These are phyloP conservation scores for Gryllus longicercus DNA, from an alignment of 2,888 invertebrate species.

Conservation along the genomic window DNA sequence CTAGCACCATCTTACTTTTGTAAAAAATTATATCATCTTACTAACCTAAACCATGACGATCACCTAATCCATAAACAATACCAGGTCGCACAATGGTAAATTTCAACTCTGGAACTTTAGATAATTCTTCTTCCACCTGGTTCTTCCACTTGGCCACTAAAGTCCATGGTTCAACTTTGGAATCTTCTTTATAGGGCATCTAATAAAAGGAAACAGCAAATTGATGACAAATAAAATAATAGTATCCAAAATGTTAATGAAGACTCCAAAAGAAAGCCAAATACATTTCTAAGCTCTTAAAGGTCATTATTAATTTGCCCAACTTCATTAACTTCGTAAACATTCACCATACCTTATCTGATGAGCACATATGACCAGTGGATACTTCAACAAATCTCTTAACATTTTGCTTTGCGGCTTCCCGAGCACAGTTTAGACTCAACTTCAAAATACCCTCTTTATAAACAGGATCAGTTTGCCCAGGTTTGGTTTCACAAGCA, in stretches of 20 bases:
- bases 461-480: slow-evolving; percentile 86
- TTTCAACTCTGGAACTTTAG: slow-evolving; percentile 62
- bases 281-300: too few relatives aligned
- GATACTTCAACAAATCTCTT: slow-evolving; percentile 79
- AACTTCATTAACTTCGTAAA: background rate
- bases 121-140: slow-evolving; percentile 75
- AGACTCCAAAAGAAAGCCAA: too few relatives aligned
- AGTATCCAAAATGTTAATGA: too few relatives aligned
- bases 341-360: slow-evolving; percentile 66
- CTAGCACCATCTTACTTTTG: too few relatives aligned
- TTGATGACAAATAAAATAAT: too few relatives aligned
- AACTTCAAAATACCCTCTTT: slow-evolving; percentile 83
- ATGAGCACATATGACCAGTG: slow-evolving; percentile 74
- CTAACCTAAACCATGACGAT: slow-evolving; percentile 77
- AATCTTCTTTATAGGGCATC: slow-evolving; percentile 71
- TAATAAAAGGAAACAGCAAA: slow-evolving; percentile 39
- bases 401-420: slow-evolving; percentile 66
- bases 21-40: slow-evolving; percentile 35
- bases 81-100: slow-evolving; percentile 80
- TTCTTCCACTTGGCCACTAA: slow-evolving; percentile 77
- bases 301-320: too few relatives aligned
- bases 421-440: slow-evolving; percentile 76
- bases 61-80: slow-evolving; percentile 81
- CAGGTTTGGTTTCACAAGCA: slow-evolving; percentile 85
- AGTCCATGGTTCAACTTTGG: slow-evolving; percentile 79